Evolutionary conservation across 1,140 invertebrate genomes (phyloP), one percentile per base, ranked within the genome.

Genomic region (Armadillidium nasatum): DNA sequence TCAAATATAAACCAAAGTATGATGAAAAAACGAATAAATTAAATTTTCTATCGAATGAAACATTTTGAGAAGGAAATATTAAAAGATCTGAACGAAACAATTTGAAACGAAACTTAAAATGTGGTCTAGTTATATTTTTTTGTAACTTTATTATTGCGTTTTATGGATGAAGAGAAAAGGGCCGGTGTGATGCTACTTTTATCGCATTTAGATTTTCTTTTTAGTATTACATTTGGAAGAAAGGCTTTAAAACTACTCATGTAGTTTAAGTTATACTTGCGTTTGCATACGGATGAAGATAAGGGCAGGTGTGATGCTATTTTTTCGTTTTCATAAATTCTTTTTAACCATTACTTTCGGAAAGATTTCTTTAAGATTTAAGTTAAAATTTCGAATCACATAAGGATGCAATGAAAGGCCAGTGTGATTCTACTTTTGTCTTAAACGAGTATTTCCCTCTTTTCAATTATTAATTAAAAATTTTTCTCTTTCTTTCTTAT

Each of bases 31-130:
- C 33, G 33, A 60, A 13, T 15, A 60, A 60, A 60, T 60, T 60
- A 60, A 60, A 60, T 60, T 60, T 60, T 60, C 50, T 15, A 60
- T 60, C 19, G 50, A 60, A 60, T 19, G 50, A 60, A 33, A 60
- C 50, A 60, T 60, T 60, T 60, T 60, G 50, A 1, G 33, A 33
- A 33, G 33, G 50, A 60, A 60, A 60, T 15, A 60, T 19, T 19
- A 60, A 60, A 60, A 2, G 1, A 33, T 33, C 33, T 60, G 19
- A 19, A 60, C 50, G 50, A 60, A 60, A 60, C 11, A 13, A 13
- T 60, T 19, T 60, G 50, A 60, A 60, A 4, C 50, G 19, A 60
- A 60, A 60, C 19, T 60, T 19, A 15, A 60, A 60, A 60, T 60
- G 50, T 60, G 50, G 50, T 15, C 11, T 15, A 60, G 7, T 19